phyloP scores from a whole-genome alignment of 1,140 invertebrate species.

The Nixonia krombeini region DNA sequence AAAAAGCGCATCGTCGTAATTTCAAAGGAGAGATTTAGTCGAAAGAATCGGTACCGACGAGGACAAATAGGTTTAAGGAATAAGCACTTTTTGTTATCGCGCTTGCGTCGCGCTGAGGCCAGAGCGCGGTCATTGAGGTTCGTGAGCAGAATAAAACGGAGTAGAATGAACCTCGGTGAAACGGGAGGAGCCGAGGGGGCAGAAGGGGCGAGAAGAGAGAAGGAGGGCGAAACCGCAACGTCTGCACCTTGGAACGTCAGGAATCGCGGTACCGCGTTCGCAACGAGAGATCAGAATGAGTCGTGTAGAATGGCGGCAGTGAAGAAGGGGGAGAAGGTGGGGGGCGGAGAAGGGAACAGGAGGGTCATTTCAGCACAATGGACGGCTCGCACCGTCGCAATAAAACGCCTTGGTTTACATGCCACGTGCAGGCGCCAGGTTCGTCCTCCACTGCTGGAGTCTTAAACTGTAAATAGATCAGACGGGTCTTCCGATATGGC shows the following conservation, averaged over 20 bases:
- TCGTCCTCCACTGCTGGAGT: background rate
- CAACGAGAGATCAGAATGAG: constrained; percentile 42
- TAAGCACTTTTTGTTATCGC: constrained; percentile 10
- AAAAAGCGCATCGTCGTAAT: no score
- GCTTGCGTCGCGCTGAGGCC: constrained; percentile 13
- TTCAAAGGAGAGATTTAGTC: no score
- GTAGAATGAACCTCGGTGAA: constrained; percentile 1
- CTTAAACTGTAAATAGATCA: constrained; percentile 12
- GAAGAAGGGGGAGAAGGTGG: background rate
- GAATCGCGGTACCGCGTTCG: constrained; percentile 48
- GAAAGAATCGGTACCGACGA: no score
- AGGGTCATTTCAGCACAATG: constrained; percentile 19
- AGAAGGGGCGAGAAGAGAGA: background rate
- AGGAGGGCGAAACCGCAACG: constrained; percentile 2
- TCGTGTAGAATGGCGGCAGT: no score
- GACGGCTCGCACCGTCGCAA: constrained; percentile 17
- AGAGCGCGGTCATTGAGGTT: constrained; percentile 26
- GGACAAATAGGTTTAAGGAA: constrained; percentile 31
- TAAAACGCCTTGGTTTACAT: constrained; percentile 20
- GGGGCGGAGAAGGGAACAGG: no score
- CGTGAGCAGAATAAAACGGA: constrained; percentile 9
- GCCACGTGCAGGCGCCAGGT: constrained; percentile 18
- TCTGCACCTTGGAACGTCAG: constrained; percentile 41
- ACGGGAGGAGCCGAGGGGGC: no score
- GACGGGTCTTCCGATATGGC: constrained; percentile 14